Conservation (phyloP, 2,113 vertebrate species). For the Zapornia atra region DNA sequence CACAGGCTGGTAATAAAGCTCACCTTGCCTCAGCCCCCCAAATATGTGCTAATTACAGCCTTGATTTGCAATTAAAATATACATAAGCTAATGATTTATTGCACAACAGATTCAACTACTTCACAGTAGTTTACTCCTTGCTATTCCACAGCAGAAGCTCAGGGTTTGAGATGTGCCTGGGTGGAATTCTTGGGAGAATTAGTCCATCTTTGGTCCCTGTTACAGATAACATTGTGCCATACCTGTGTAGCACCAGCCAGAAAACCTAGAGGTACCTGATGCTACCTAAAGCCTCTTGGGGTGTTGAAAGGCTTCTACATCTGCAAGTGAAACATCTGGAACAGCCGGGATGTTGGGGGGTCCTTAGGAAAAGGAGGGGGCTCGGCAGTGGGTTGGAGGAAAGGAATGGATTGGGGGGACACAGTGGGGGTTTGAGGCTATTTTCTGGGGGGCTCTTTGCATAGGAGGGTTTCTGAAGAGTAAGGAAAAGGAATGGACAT, state of each 20-base stretch:
- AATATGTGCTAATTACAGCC: neutral
- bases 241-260: neutral
- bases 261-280: neutral
- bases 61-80: slow-evolving; percentile 19
- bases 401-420: neutral
- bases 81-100: neutral
- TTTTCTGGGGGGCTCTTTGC: neutral
- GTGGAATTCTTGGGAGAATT: neutral
- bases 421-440: neutral
- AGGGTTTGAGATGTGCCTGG: fast-evolving
- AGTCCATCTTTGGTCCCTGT: neutral
- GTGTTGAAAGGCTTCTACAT: neutral
- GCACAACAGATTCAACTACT: neutral
- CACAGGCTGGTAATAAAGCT: slow-evolving; percentile 28
- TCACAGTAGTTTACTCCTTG: neutral
- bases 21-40: neutral
- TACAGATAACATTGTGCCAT: neutral
- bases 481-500: neutral
- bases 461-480: neutral
- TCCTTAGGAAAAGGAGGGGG: neutral
- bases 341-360: neutral
- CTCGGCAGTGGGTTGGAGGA: neutral
- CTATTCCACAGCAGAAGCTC: neutral
- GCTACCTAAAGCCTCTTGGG: neutral
- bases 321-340: neutral